Evolutionary conservation across 1,140 invertebrate genomes (phyloP).

Genomic region (Paraescarpia echinospica): DNA sequence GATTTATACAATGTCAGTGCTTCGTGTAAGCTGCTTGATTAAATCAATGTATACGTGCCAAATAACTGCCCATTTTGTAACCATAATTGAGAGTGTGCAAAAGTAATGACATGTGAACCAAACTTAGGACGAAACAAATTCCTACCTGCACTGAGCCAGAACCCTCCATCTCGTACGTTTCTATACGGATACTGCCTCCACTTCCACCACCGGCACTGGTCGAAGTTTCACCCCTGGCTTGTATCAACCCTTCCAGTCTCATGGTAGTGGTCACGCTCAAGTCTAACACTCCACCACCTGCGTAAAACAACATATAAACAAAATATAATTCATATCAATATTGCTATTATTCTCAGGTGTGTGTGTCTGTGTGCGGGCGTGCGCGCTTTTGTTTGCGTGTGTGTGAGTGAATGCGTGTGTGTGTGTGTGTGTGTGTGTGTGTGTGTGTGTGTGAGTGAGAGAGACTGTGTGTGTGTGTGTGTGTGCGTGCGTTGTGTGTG

Average conservation of each 20-base stretch:
- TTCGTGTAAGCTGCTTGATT: background rate
- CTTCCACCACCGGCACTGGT: constrained; percentile 31
- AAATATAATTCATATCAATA: background rate
- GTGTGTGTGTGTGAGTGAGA: too few relatives aligned
- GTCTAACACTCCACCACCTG: constrained; percentile 20
- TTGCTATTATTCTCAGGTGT: too few relatives aligned
- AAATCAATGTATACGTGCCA: background rate
- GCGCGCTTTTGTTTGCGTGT: too few relatives aligned
- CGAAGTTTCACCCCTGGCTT: background rate
- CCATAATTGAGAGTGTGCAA: background rate
- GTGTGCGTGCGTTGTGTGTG: too few relatives aligned
- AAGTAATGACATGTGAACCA: background rate
- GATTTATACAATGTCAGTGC: background rate
- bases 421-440: too few relatives aligned
- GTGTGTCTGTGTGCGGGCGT: too few relatives aligned
- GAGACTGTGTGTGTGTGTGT: too few relatives aligned
- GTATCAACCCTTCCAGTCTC: constrained; percentile 24
- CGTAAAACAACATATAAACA: background rate
- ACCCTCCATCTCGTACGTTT: constrained; percentile 38
- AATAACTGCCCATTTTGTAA: background rate
- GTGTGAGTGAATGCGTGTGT: too few relatives aligned
- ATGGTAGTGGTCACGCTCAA: constrained; percentile 19
- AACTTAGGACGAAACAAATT: background rate
- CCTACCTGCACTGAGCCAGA: constrained; percentile 39
- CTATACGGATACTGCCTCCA: constrained; percentile 40